Base-by-base conservation (phyloP, 2,113 vertebrate genomes). In the Rhadina sibilatrix region DNA sequence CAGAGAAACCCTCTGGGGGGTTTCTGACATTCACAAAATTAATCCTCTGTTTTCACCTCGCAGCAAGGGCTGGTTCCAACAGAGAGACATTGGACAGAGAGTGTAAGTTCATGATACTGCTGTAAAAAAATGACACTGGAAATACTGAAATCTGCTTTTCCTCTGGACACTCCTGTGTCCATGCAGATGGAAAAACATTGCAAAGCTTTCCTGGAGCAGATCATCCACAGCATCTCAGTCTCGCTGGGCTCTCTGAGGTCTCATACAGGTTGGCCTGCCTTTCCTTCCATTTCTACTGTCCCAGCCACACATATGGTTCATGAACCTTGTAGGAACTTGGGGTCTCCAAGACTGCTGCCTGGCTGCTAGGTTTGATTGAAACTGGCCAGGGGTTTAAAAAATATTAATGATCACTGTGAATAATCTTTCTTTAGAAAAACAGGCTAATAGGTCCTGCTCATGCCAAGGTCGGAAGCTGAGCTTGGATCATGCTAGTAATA, bases 201-300 rank as follows among this genome's bases (percentile, higher is more conserved):
- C 0, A 0, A 83, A 59, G 54, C 35, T 89, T 70, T 88, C 53
- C 37, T 74, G 68, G 72, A 80, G 59, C 0, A 0, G 9, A 23
- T 5, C 30, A 80, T 38, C 8, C 23, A 23, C n/a, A 66, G 53
- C 44, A 54, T 59, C 47, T 71, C 40, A 15, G 13, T 46, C 50
- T 81, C 3, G 1, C 27, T 59, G 24, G 10, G 38, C 16, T 88
- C 37, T 88, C 46, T 44, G 57, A 61, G 40, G 16, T 75, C 33
- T 92, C 40, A 23, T 46, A 53, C 19, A 46, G 5, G 53, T 63
- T 92, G 49, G 56, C 20, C 38, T 63, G 12, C 19, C 64, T 89
- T 81, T 83, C 70, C 23, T 74, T 86, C 57, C 18, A 27, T 65
- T 83, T 89, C 22, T 27, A 47, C 60, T 60, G 40, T 33, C 38